Evolutionary conservation across 1,140 invertebrate species (phyloP).

Genomic region (Ctenoplectra terminalis): DNA sequence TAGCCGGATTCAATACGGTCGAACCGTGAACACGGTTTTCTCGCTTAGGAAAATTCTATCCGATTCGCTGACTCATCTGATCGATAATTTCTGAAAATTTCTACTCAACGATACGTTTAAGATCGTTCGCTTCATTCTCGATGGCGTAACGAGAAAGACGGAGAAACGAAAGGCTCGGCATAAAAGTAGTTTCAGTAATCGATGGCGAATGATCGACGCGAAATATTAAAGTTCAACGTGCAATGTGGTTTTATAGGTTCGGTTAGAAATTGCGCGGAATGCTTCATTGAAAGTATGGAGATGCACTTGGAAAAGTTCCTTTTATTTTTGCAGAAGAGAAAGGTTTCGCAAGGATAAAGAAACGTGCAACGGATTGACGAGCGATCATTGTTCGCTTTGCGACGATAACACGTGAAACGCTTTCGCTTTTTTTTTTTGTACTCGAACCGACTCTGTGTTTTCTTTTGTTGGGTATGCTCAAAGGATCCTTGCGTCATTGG

Average conservation of each 20-base stretch:
- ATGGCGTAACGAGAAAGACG: too few relatives aligned
- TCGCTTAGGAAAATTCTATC: slow-evolving; percentile 23
- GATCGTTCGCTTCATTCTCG: too few relatives aligned
- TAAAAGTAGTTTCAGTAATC: too few relatives aligned
- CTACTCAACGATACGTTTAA: neutral
- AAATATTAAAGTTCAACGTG: too few relatives aligned
- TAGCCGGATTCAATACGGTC: slow-evolving; percentile 59
- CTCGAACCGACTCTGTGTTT: neutral
- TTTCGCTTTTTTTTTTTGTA: slow-evolving; percentile 1
- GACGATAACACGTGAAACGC: neutral
- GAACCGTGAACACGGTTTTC: slow-evolving; percentile 25
- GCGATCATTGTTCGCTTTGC: neutral
- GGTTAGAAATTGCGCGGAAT: too few relatives aligned
- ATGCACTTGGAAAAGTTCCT: neutral
- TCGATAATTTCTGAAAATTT: neutral
- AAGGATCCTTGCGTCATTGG: neutral
- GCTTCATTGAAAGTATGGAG: too few relatives aligned
- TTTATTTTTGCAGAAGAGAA: too few relatives aligned
- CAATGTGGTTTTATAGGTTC: too few relatives aligned
- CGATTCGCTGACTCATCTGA: slow-evolving; percentile 24
- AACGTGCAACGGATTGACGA: neutral
- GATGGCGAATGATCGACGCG: too few relatives aligned
- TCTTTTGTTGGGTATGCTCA: neutral
- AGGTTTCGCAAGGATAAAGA: neutral
- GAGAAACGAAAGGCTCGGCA: too few relatives aligned